Conservation (phyloP, 2,888 invertebrate species). For the Cordilura impudica region DNA sequence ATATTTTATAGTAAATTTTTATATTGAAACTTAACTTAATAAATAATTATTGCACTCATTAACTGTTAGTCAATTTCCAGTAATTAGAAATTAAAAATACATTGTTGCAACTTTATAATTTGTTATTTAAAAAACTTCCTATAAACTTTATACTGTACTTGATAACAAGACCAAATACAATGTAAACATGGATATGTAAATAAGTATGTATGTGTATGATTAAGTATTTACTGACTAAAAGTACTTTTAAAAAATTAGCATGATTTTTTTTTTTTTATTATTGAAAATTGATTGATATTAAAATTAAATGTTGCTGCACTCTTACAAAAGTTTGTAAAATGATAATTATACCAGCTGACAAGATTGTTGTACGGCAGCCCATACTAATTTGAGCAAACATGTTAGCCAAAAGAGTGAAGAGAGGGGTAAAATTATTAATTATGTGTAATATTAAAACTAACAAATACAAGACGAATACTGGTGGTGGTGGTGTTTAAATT, state of each 20-base stretch:
- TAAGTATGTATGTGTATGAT: too few relatives aligned
- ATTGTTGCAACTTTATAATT: conserved; percentile 18
- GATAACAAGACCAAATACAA: conserved; percentile 9
- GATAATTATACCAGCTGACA: conserved; percentile 54
- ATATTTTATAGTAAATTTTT: too few relatives aligned
- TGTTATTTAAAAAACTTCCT: neutral
- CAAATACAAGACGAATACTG: neutral
- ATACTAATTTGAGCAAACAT: neutral
- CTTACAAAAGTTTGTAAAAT: conserved; percentile 40
- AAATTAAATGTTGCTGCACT: conserved; percentile 23
- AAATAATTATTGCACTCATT: neutral
- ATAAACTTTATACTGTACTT: conserved; percentile 14
- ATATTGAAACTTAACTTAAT: too few relatives aligned
- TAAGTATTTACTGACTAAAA: neutral
- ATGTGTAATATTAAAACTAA: conserved; percentile 40
- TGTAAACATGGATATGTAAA: too few relatives aligned
- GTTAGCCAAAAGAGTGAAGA: neutral
- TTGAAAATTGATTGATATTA: conserved; percentile 46
- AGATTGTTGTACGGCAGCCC: conserved; percentile 1
- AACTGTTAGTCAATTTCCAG: conserved; percentile 8
- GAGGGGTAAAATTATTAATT: conserved; percentile 39
- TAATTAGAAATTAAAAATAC: conserved; percentile 31
- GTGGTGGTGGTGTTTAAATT: conserved; percentile 14
- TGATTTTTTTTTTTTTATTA: neutral
- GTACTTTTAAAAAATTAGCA: neutral